phyloP scores from a whole-genome alignment of 2,888 invertebrate species.

The Ophion costatus region DNA sequence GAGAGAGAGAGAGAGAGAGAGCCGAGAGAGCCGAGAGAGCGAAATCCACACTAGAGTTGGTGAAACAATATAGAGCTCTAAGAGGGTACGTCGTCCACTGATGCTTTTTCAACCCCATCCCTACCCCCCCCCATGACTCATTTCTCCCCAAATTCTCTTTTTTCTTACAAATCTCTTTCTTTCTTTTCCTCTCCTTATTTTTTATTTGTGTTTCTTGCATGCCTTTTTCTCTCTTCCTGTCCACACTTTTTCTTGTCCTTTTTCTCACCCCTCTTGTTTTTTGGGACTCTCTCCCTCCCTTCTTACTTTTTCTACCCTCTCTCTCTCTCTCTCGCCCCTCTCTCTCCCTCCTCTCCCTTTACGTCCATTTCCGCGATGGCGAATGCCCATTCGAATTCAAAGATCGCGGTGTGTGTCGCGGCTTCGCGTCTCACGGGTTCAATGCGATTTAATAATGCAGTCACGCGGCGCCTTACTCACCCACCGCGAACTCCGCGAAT shows the following conservation, averaged over 20 bases:
- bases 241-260: no score
- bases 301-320: background rate
- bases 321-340: background rate
- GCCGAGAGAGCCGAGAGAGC: background rate
- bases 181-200: no score
- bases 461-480: conserved; percentile 57
- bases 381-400: conserved; percentile 63
- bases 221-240: no score
- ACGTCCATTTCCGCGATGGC: background rate
- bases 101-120: background rate
- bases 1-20: background rate
- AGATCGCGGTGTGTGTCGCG: conserved; percentile 58
- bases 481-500: conserved; percentile 5
- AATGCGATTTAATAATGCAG: conserved; percentile 66
- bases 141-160: no score
- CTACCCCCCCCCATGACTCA: no score
- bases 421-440: conserved; percentile 52
- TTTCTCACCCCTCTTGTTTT: no score
- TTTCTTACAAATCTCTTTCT: no score
- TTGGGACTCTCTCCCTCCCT: background rate
- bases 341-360: conserved; percentile 16
- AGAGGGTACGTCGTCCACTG: background rate
- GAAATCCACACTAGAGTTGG: conserved; percentile 29
- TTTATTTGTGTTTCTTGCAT: no score
- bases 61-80: conserved; percentile 35